phyloP scores from a whole-genome alignment of 2,888 invertebrate genomes.

The Leptinotarsa juncta region DNA sequence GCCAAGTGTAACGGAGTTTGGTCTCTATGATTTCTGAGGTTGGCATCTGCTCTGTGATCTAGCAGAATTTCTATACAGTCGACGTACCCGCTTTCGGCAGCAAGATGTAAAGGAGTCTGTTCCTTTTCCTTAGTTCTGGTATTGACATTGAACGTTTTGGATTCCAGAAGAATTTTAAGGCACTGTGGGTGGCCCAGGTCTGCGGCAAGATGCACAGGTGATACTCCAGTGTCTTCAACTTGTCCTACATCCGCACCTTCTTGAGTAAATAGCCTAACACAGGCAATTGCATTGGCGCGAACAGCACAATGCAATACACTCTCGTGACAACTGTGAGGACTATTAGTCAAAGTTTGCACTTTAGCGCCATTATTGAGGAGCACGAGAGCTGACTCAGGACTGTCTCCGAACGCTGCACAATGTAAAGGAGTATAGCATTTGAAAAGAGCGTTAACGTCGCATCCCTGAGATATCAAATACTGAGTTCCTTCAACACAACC shows the following conservation, averaged over 20 bases:
- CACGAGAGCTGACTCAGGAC: slow-evolving; percentile 82
- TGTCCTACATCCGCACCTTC: slow-evolving; percentile 82
- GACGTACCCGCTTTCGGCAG: slow-evolving; percentile 87
- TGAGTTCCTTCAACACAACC: slow-evolving; percentile 79
- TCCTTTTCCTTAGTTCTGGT: slow-evolving; percentile 79
- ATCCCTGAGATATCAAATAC: slow-evolving; percentile 76
- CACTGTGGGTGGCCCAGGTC: slow-evolving; percentile 83
- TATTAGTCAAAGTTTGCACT: slow-evolving; percentile 75
- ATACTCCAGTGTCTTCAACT: slow-evolving; percentile 80
- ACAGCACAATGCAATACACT: slow-evolving; percentile 88
- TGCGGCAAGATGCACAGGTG: slow-evolving; percentile 84
- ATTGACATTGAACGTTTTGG: slow-evolving; percentile 78
- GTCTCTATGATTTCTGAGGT: slow-evolving; percentile 80
- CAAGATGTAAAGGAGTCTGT: slow-evolving; percentile 84
- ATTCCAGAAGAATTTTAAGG: slow-evolving; percentile 79
- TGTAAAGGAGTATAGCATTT: slow-evolving; percentile 86
- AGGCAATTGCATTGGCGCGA: slow-evolving; percentile 84
- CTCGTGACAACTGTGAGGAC: slow-evolving; percentile 74
- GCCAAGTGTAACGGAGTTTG: slow-evolving; percentile 90
- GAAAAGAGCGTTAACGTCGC: slow-evolving; percentile 76
- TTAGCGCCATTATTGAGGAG: slow-evolving; percentile 79
- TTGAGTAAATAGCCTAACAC: slow-evolving; percentile 79
- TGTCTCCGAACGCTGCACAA: slow-evolving; percentile 90
- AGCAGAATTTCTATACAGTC: slow-evolving; percentile 83
- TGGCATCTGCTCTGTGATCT: slow-evolving; percentile 80